Conservation (phyloP, 2,888 invertebrate genomes). For the Elegia similella region DNA sequence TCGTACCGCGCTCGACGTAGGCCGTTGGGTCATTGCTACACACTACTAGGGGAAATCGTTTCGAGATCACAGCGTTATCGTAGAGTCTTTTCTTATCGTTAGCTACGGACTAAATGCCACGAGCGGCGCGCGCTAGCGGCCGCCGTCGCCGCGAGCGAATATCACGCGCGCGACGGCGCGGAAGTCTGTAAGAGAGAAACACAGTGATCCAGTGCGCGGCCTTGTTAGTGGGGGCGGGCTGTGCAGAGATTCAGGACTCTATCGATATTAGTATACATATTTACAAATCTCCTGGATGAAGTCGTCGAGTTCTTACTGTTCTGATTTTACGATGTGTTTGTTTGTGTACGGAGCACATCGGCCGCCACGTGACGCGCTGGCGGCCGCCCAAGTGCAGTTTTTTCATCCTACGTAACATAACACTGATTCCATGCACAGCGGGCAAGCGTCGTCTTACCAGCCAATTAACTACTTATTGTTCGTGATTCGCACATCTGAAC, state of each 20-base stretch:
- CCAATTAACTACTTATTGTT: slow-evolving; percentile 28
- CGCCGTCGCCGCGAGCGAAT: slow-evolving; percentile 83
- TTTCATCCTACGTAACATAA: slow-evolving; percentile 26
- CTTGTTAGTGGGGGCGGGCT: slow-evolving; percentile 37
- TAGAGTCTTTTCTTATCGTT: slow-evolving; percentile 66
- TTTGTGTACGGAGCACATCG: slow-evolving; percentile 14
- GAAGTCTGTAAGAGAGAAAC: slow-evolving; percentile 87
- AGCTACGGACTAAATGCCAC: slow-evolving; percentile 62
- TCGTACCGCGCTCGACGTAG: slow-evolving; percentile 47
- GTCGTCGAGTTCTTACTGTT: slow-evolving; percentile 1
- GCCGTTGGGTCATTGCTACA: slow-evolving; percentile 54
- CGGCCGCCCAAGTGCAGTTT: slow-evolving; percentile 27
- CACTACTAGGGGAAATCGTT: slow-evolving; percentile 65
- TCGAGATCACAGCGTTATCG: slow-evolving; percentile 72
- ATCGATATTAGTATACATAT: neutral
- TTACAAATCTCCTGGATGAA: neutral
- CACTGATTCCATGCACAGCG: slow-evolving; percentile 46
- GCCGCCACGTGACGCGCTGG: slow-evolving; percentile 23
- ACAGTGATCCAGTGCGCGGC: slow-evolving; percentile 33
- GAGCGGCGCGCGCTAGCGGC: slow-evolving; percentile 73
- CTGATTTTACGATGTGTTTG: slow-evolving; percentile 7
- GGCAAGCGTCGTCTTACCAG: slow-evolving; percentile 39
- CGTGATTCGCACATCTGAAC: slow-evolving; percentile 4
- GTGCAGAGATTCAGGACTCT: neutral
- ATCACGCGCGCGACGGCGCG: slow-evolving; percentile 88